A percentile compares a stretch with the other conserved stretches of the same genome.
Evolutionary conservation across 2,113 vertebrate genomes (phyloP).

Genomic region (Peucedramus taeniatus): DNA sequence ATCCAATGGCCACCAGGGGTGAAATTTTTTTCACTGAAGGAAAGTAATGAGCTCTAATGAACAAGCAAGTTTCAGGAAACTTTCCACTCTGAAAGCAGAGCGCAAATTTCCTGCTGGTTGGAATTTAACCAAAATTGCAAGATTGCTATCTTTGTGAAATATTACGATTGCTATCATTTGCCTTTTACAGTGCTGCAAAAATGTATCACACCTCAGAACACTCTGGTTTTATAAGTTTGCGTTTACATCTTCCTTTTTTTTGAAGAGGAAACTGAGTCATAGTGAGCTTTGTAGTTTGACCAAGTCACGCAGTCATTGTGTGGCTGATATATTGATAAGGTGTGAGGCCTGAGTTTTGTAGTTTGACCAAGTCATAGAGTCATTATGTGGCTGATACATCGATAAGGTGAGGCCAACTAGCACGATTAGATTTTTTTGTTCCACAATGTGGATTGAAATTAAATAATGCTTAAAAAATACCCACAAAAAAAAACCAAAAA

Average conservation of each 20-base stretch:
- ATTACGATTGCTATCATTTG: background rate
- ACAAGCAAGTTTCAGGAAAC: background rate
- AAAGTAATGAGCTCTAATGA: background rate
- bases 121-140: background rate
- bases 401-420: background rate
- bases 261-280: background rate
- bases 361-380: background rate
- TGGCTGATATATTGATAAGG: background rate
- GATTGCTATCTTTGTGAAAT: background rate
- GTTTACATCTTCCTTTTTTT: background rate
- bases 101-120: background rate
- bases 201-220: background rate
- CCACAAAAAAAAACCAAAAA: background rate
- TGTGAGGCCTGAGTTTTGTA: background rate
- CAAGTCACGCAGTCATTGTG: fast-evolving
- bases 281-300: background rate
- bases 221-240: background rate
- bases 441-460: fast-evolving
- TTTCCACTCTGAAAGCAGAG: background rate
- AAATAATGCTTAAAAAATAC: background rate
- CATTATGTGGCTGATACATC: background rate
- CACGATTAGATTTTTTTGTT: background rate
- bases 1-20: background rate
- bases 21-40: background rate
- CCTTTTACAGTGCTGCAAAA: background rate